Evolutionary conservation across 2,797 vertebrate genomes (phyloP).

Genomic region (Pteropus rufus): DNA sequence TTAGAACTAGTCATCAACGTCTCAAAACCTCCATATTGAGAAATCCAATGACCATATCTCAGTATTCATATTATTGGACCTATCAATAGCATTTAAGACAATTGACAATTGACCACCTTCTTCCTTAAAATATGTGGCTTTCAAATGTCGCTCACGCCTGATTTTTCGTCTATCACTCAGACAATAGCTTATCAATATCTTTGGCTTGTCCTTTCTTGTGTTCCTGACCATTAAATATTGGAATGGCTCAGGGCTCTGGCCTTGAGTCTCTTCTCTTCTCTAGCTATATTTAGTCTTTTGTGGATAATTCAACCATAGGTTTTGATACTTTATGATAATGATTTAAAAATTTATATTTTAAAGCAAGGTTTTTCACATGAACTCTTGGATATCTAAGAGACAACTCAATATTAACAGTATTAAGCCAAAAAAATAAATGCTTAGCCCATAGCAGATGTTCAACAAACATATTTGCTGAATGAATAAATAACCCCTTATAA

Average conservation of each 20-base stretch:
- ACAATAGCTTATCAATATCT: not conserved
- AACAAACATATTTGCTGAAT: not conserved
- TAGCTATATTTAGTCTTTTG: not conserved
- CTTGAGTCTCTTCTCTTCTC: not conserved
- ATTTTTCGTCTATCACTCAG: not conserved
- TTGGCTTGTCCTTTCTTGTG: not conserved
- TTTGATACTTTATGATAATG: not conserved
- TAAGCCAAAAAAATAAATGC: not conserved
- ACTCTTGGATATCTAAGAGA: not conserved
- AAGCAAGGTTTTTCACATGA: not conserved
- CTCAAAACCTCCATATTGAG: not conserved
- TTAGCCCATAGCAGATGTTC: not conserved
- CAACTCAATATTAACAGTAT: not conserved
- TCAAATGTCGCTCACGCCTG: not conserved
- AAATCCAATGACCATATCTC: not conserved
- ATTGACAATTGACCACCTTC: not conserved
- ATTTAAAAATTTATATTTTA: not conserved
- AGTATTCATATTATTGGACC: not conserved
- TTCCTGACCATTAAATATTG: not conserved
- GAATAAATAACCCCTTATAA: not conserved
- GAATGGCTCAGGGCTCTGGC: not conserved
- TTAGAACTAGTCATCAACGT: not conserved
- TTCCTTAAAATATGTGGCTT: not conserved
- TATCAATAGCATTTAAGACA: not conserved
- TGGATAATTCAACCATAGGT: not conserved